Base-by-base conservation (phyloP, 2,113 vertebrate genomes). In the Nothobranchius furzeri region DNA sequence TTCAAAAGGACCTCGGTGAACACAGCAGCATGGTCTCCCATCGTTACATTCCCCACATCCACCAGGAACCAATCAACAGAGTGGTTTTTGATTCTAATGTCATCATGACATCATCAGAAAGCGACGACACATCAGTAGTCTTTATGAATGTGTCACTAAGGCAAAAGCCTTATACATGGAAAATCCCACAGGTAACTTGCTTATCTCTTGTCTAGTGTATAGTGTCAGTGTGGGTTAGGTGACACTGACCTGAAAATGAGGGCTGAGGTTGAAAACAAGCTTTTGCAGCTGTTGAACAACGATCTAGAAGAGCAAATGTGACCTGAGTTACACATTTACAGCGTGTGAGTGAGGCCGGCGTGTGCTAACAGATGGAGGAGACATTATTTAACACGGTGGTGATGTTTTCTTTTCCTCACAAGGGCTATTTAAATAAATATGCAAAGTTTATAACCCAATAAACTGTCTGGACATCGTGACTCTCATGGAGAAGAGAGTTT, bases 161-260 rank as follows among this genome's bases (percentile, higher is more conserved):
- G 70, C 82, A 75, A 56, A 73, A 87, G 50, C 58, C 51, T 24
- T 71, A 66, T 40, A 58, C 77, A 43, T 88, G 80, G 81, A 79
- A 68, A 78, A 68, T 89, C 13, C 75, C 78, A 25, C 85, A 89
- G 89, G 89, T 90, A 63, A 50, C 40, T 17, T 47, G 13, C 4
- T 14, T 40, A 9, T 40, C 30, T 30, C 30, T 30, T 30, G 4
- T 30, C 30, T 30, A 20, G 20, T 20, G 20, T 20, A 1, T 20
- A 20, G 20, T 20, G 20, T 20, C 1, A 20, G 20, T 20, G 20
- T 20, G 20, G 20, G 20, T 20, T 20, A 20, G 20, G 20, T 20
- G 73, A 87, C 79, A 25, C 61, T 63, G 85, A 83, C 76, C 61
- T 47, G 35, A 36, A 2, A 30, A 40, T 40, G 7, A 3, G 37